Base-by-base conservation (phyloP, 2,113 vertebrate species). In the Pelvicachromis taeniatus region DNA sequence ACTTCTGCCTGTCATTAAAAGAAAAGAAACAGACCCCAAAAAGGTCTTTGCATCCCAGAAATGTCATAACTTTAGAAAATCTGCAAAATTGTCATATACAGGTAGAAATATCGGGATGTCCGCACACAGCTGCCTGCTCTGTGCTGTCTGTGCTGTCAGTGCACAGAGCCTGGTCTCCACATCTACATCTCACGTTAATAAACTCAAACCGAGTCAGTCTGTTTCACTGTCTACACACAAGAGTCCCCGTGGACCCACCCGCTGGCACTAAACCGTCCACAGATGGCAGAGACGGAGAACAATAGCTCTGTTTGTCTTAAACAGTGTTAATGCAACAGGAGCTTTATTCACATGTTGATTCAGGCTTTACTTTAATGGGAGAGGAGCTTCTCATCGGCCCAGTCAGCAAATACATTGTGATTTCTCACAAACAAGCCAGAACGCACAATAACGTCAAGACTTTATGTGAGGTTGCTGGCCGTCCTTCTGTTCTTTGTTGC, bases 191-290 rank as follows among this genome's bases (percentile, higher is more conserved):
- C 13, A 77, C 70, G 70, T 78, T 77, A 45, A 77, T 85, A 42
- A 79, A 79, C 85, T 82, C 82, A 93, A 88, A 87, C 88, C 81
- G 75, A 89, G 80, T 81, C 9, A 9, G 75, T 85, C 77, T 90
- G 90, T 89, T 84, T 85, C 48, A 16, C 35, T 38, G 68, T 86
- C 86, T 63, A 26, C 65, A 40, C 45, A 80, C 58, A 63, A 63
- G 61, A 65, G 82, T 90, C 89, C 91, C 86, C 17, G 26, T 1
- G 31, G 88, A 81, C 84, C 84, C 80, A 45, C 84, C 87, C 77
- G 45, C 84, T 93, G 93, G 89, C 88, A 89, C 70, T 59, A 40
- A 82, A 89, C 86, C n/a, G 75, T 92, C 84, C 84, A 89, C 92
- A 93, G 93, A 91, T 90, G 90, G 90, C 78, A 42, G 78, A 88